These are phyloP conservation scores for Tinea semifulvella DNA, from an alignment of 2,888 invertebrate species.

Conservation along the genomic window DNA sequence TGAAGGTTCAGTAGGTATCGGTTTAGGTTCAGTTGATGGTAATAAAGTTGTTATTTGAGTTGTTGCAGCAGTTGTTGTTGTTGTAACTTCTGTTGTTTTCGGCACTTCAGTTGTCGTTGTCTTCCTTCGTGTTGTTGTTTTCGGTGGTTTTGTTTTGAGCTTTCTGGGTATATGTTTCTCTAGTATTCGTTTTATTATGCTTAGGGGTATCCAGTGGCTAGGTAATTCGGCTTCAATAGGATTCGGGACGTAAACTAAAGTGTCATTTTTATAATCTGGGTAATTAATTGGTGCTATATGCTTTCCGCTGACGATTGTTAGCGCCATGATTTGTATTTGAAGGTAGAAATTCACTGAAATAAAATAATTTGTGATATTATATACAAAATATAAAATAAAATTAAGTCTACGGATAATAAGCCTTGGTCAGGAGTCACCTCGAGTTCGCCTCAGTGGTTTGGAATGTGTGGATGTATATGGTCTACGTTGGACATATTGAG, in stretches of 20 bases:
- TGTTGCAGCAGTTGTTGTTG: background rate
- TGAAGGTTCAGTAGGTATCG: background rate
- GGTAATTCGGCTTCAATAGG: slow-evolving; percentile 38
- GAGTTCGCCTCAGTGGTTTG: too few relatives aligned
- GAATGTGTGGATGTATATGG: too few relatives aligned
- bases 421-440: too few relatives aligned
- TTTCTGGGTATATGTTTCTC: slow-evolving; percentile 5
- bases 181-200: slow-evolving; percentile 29
- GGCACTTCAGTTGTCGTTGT: background rate
- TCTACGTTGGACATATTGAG: too few relatives aligned
- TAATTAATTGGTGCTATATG: background rate
- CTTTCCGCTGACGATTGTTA: background rate
- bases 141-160: background rate
- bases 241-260: slow-evolving; percentile 33
- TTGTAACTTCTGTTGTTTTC: background rate
- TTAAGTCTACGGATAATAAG: too few relatives aligned
- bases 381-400: too few relatives aligned
- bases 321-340: too few relatives aligned
- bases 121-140: background rate
- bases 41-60: background rate
- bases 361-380: too few relatives aligned
- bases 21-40: background rate
- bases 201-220: slow-evolving; percentile 37
- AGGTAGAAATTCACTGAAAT: too few relatives aligned
- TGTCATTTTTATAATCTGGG: slow-evolving; percentile 26